Conservation (phyloP, 2,113 vertebrate species). For the Gnathonemus longibarbis region DNA sequence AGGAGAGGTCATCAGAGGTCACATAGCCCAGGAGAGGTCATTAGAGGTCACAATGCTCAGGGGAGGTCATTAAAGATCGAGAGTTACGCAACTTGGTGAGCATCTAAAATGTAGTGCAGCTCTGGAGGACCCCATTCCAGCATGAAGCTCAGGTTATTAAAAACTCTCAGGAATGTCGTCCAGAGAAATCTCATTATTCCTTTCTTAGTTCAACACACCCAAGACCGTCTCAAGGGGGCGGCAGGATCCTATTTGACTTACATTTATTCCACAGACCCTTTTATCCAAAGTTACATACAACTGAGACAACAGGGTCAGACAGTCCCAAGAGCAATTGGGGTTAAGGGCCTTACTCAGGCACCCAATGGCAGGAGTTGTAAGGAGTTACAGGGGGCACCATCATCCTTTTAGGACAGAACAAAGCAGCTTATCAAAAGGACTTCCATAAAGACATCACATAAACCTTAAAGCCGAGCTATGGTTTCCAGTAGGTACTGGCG, state of each 20-base stretch:
- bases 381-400: neutral
- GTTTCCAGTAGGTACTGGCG: too few species aligned
- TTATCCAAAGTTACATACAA: neutral
- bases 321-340: neutral
- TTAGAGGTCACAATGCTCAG: slow-evolving; percentile 31
- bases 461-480: neutral
- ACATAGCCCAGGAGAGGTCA: slow-evolving; percentile 3
- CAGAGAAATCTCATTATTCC: slow-evolving; percentile 13
- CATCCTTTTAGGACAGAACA: slow-evolving; percentile 10
- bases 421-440: neutral
- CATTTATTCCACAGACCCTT: neutral
- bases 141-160: neutral
- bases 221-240: neutral
- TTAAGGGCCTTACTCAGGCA: neutral
- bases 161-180: slow-evolving; percentile 8
- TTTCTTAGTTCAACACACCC: slow-evolving; percentile 3
- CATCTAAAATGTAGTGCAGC: neutral
- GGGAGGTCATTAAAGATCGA: slow-evolving; percentile 24
- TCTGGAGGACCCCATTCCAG: neutral
- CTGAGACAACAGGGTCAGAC: neutral
- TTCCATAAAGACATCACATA: neutral
- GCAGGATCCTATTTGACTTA: neutral
- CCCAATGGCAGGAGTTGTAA: neutral
- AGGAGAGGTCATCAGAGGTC: too few species aligned
- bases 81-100: neutral